A percentile compares a stretch with the other conserved stretches of the same genome.
These are phyloP conservation scores for Syndactyla subalaris DNA, from an alignment of 2,797 vertebrate genomes.

Conservation along the genomic window DNA sequence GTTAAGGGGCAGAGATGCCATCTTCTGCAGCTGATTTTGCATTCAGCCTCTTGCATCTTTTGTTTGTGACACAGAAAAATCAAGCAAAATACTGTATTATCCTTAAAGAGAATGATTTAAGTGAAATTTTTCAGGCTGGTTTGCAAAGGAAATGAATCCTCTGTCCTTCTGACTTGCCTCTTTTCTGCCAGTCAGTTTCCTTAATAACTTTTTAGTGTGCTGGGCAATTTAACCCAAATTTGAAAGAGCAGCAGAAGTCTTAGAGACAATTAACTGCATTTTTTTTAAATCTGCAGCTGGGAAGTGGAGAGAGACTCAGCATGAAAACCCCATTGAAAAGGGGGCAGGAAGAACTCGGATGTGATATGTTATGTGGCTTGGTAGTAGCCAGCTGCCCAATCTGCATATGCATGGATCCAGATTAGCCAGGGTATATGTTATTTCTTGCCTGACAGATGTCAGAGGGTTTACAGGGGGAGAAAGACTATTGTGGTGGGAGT, in stretches of 20 bases:
- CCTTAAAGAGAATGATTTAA: not conserved
- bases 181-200: not conserved
- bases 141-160: not conserved
- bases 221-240: not conserved
- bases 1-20: not conserved
- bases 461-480: constrained; percentile 49
- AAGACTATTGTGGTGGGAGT: constrained; percentile 34
- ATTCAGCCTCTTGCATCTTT: not conserved
- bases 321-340: constrained; percentile 54
- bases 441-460: constrained; percentile 70
- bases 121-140: not conserved
- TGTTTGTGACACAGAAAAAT: not conserved
- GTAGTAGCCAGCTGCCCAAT: constrained; percentile 72
- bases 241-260: constrained; percentile 22
- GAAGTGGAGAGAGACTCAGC: constrained; percentile 57
- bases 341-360: constrained; percentile 22
- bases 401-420: constrained; percentile 70
- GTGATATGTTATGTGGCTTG: constrained; percentile 40
- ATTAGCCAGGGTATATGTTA: constrained; percentile 51
- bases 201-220: not conserved
- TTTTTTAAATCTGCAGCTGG: constrained; percentile 57
- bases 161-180: not conserved
- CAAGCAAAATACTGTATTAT: not conserved
- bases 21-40: not conserved
- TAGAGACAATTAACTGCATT: constrained; percentile 35